Conservation (phyloP, 1,140 invertebrate genomes). For the Drosophila tsacasi region DNA sequence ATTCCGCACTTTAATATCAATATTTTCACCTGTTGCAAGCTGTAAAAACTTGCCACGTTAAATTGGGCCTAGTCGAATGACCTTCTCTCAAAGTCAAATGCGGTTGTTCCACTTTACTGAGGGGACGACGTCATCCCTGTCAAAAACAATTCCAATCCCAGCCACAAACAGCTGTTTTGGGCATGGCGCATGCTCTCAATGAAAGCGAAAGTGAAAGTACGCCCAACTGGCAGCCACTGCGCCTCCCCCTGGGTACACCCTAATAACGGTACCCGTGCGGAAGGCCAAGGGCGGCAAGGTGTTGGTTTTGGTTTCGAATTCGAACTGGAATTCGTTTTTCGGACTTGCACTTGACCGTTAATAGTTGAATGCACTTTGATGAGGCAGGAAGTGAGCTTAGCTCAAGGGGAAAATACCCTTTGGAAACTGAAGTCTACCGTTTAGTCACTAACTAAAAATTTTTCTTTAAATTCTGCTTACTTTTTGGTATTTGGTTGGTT, state of each 20-base stretch:
- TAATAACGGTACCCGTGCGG: conserved; percentile 16
- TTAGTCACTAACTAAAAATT: background rate
- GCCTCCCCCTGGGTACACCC: conserved; percentile 11
- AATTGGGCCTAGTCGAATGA: conserved; percentile 45
- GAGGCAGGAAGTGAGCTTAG: conserved; percentile 6
- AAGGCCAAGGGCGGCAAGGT: conserved; percentile 71
- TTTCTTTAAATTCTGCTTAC: conserved; percentile 49
- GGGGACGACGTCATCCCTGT: conserved; percentile 32
- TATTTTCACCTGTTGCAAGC: conserved; percentile 54
- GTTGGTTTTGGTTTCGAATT: conserved; percentile 4
- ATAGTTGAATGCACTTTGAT: conserved; percentile 72
- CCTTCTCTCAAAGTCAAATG: conserved; percentile 78
- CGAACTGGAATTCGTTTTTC: conserved; percentile 58
- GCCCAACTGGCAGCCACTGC: conserved; percentile 5
- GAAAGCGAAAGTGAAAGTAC: conserved; percentile 66
- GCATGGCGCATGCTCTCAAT: conserved; percentile 63
- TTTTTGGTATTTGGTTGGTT: conserved; percentile 39
- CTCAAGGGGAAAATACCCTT: background rate
- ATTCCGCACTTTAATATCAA: background rate
- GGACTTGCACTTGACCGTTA: conserved; percentile 33
- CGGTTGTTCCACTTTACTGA: conserved; percentile 24
- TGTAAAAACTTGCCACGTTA: conserved; percentile 4
- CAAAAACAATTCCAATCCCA: conserved; percentile 14
- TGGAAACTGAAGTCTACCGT: background rate
- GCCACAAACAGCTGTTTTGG: conserved; percentile 61